A percentile compares a stretch with the other conserved stretches of the same genome.
Conservation (phyloP, 2,113 vertebrate genomes). For the Crotalus helleri region DNA sequence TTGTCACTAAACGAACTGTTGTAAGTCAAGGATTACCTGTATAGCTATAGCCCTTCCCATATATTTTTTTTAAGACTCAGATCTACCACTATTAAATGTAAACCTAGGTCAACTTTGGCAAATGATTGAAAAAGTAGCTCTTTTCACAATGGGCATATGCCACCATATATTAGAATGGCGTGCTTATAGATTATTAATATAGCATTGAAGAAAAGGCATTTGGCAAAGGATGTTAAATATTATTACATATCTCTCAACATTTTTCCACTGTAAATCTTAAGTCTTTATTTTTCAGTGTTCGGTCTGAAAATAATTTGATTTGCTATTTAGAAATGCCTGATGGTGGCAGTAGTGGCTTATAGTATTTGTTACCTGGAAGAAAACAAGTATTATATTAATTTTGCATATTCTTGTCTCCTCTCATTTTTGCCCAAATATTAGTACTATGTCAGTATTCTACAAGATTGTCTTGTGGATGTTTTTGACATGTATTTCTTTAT, state of each 20-base stretch:
- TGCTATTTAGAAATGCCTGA: conserved; percentile 27
- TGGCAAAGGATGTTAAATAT: conserved; percentile 49
- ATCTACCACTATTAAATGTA: neutral
- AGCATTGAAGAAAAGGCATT: conserved; percentile 46
- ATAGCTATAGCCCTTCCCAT: neutral
- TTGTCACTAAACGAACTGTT: neutral
- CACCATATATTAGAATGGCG: neutral
- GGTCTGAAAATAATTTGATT: conserved; percentile 39
- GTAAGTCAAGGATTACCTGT: neutral
- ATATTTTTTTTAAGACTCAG: neutral
- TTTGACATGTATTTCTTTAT: conserved; percentile 53
- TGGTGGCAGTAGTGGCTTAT: conserved; percentile 24
- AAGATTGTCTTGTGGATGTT: conserved; percentile 43
- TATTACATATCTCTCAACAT: conserved; percentile 36
- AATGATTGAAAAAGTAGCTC: neutral
- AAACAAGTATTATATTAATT: conserved; percentile 13
- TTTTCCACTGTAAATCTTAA: conserved; percentile 37
- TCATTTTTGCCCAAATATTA: conserved; percentile 41
- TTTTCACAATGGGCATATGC: neutral
- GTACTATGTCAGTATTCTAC: conserved; percentile 9
- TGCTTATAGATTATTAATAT: conserved; percentile 60
- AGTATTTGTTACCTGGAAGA: conserved; percentile 35
- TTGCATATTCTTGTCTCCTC: conserved; percentile 36
- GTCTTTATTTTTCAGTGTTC: conserved; percentile 30
- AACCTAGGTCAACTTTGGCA: neutral